phyloP scores from a whole-genome alignment of 2,888 invertebrate species.

The Bembecia ichneumoniformis region DNA sequence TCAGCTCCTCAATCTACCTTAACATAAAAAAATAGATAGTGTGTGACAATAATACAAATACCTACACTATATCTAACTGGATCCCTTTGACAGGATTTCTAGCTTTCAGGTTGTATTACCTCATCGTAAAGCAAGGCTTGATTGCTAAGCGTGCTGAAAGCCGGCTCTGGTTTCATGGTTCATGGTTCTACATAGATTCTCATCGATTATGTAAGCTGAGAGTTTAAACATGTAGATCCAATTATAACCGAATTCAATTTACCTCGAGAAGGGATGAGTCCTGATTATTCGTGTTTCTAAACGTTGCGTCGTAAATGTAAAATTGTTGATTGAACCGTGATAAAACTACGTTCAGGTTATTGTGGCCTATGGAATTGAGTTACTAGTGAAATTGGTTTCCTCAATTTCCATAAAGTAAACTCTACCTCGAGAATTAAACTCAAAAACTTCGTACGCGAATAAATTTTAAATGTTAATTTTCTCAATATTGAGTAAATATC shows the following conservation, averaged over 20 bases:
- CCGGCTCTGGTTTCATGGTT: too few species aligned
- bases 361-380: conserved; percentile 10
- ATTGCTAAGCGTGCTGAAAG: too few species aligned
- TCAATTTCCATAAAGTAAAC: conserved; percentile 9
- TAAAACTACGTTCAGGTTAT: conserved; percentile 12
- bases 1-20: too few species aligned
- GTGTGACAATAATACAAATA: too few species aligned
- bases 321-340: conserved; percentile 18
- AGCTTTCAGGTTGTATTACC: too few species aligned
- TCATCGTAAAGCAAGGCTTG: too few species aligned
- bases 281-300: conserved; percentile 10
- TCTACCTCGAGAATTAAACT: conserved; percentile 2
- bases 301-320: conserved; percentile 8
- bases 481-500: background rate
- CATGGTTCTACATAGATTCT: too few species aligned
- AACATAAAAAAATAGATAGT: too few species aligned
- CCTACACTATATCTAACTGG: too few species aligned
- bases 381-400: conserved; percentile 15
- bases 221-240: conserved; percentile 6
- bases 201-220: background rate
- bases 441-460: background rate
- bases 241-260: conserved; percentile 16
- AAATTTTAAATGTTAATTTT: background rate
- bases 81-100: too few species aligned
- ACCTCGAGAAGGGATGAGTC: conserved; percentile 10